Evolutionary conservation across 2,888 invertebrate genomes (phyloP).

Genomic region (Hesperia comma): DNA sequence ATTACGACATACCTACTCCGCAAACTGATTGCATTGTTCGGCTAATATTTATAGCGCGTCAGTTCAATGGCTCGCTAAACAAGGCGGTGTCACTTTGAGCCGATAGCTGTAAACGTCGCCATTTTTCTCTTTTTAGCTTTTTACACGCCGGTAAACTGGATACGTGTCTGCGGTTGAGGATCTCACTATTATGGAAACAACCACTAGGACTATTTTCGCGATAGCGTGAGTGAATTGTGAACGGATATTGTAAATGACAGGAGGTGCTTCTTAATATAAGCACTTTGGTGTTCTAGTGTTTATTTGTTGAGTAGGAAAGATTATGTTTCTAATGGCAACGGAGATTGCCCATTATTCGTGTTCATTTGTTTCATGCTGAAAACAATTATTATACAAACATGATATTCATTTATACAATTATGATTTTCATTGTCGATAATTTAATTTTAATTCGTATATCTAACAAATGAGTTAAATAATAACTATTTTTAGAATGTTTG

Average conservation of each 20-base stretch:
- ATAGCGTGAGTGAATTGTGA: neutral
- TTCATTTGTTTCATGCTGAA: neutral
- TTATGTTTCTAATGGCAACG: too few relatives aligned
- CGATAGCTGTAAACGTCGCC: constrained; percentile 23
- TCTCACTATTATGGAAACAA: constrained; percentile 1
- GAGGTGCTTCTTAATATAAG: neutral
- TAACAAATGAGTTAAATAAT: too few relatives aligned
- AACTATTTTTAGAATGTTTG: too few relatives aligned
- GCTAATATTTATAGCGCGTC: constrained; percentile 12
- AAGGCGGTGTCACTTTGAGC: constrained; percentile 27
- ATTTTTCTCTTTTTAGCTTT: constrained; percentile 21
- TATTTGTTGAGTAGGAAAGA: too few relatives aligned
- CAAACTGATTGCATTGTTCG: constrained; percentile 8
- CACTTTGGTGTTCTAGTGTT: too few relatives aligned
- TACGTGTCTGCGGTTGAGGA: neutral
- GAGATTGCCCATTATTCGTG: too few relatives aligned
- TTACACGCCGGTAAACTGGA: constrained; percentile 12
- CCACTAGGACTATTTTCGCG: neutral
- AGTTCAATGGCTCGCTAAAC: constrained; percentile 17
- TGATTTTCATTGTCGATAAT: too few relatives aligned
- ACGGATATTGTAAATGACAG: neutral
- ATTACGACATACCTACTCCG: neutral
- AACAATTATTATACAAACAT: too few relatives aligned
- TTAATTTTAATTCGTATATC: too few relatives aligned
- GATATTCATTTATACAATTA: too few relatives aligned